phyloP scores from a whole-genome alignment of 2,113 vertebrate genomes.

The Bufo gargarizans region DNA sequence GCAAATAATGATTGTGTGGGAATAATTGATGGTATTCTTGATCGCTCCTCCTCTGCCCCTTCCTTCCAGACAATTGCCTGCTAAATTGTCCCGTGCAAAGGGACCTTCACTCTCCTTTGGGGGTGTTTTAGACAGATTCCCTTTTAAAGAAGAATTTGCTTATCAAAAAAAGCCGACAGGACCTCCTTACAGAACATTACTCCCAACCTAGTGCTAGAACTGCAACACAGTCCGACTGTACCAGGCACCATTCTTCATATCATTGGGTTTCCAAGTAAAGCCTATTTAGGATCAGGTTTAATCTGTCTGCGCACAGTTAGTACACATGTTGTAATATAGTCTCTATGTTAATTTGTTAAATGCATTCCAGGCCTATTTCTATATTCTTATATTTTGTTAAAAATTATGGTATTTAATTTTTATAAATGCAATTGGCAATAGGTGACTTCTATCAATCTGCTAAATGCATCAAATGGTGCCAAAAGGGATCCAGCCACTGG shows the following conservation, averaged over 20 bases:
- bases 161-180: too few species aligned
- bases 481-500: not conserved
- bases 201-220: not conserved
- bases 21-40: too few species aligned
- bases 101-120: too few species aligned
- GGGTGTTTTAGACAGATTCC: too few species aligned
- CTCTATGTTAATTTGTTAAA: not conserved
- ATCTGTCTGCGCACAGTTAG: too few species aligned
- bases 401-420: not conserved
- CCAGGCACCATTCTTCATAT: not conserved
- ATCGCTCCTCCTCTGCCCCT: too few species aligned
- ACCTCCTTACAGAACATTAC: not conserved
- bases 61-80: too few species aligned
- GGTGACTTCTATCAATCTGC: constrained; percentile 5
- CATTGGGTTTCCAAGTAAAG: not conserved
- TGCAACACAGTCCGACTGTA: not conserved
- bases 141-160: too few species aligned
- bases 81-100: too few species aligned
- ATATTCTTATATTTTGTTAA: not conserved
- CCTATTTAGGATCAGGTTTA: too few species aligned
- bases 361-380: not conserved
- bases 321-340: not conserved
- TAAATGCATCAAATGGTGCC: not conserved
- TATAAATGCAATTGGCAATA: not conserved
- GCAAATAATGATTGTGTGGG: too few species aligned